These are phyloP conservation scores for Marmota monax DNA, from an alignment of 2,113 vertebrate species.

Conservation along the genomic window DNA sequence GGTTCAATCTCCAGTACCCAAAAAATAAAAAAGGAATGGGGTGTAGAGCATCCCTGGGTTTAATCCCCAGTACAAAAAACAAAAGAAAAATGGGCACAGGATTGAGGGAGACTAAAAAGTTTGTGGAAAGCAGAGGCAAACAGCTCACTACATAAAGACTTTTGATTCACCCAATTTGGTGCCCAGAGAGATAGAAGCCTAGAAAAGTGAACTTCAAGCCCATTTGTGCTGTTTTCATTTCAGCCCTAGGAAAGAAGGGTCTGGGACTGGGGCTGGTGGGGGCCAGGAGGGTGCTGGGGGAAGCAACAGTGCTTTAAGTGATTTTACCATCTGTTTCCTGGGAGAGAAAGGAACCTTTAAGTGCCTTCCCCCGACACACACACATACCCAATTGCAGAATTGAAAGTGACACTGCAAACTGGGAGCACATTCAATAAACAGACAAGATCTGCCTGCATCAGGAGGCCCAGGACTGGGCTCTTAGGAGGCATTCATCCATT, in stretches of 20 bases:
- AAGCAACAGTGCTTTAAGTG: background rate
- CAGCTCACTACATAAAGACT: background rate
- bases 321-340: conserved; percentile 59
- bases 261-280: background rate
- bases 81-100: background rate
- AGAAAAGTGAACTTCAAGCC: background rate
- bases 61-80: too few relatives aligned
- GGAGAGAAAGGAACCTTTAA: background rate
- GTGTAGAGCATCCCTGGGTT: too few relatives aligned
- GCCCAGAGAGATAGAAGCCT: background rate
- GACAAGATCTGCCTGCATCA: background rate
- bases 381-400: conserved; percentile 17
- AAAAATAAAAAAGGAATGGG: too few relatives aligned
- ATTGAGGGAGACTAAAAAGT: background rate
- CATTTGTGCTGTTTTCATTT: background rate
- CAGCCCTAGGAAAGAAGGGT: background rate
- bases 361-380: background rate
- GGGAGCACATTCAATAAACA: conserved; percentile 4
- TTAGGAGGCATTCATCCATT: background rate
- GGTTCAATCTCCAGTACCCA: too few relatives aligned
- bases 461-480: background rate
- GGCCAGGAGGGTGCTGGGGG: background rate
- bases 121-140: background rate
- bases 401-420: conserved; percentile 35
- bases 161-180: background rate